A percentile compares a stretch with the other conserved stretches of the same genome.
These are phyloP conservation scores for Parauchenoglanis punctatus DNA, from an alignment of 2,797 vertebrate genomes.

Conservation along the genomic window DNA sequence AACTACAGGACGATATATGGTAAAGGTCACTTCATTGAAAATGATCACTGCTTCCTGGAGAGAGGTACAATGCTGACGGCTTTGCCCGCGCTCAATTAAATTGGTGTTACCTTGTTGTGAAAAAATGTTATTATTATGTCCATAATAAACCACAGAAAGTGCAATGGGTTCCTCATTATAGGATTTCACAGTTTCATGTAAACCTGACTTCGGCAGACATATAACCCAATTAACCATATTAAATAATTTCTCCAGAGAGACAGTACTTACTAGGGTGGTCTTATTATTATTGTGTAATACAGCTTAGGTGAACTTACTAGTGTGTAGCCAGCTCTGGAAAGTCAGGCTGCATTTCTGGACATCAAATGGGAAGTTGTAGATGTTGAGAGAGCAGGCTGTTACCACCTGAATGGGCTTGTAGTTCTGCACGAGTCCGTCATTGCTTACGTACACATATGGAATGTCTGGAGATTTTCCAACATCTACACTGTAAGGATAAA, in stretches of 20 bases:
- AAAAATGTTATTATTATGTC: not conserved
- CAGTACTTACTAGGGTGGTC: not conserved
- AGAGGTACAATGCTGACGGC: not conserved
- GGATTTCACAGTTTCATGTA: slow-evolving; percentile 5
- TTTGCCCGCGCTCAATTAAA: slow-evolving; percentile 22
- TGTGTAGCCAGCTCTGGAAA: slow-evolving; percentile 98
- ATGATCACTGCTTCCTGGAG: slow-evolving; percentile 26
- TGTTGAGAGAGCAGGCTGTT: slow-evolving; percentile 93
- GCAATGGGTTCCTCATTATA: slow-evolving; percentile 10
- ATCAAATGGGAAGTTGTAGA: slow-evolving; percentile 98
- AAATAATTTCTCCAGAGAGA: not conserved
- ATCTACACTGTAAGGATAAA: slow-evolving; percentile 81
- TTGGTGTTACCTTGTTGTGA: slow-evolving; percentile 5
- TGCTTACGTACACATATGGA: slow-evolving; percentile 89
- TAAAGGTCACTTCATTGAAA: slow-evolving; percentile 56
- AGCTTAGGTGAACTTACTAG: slow-evolving; percentile 75
- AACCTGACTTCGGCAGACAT: not conserved
- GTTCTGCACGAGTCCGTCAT: slow-evolving; percentile 87
- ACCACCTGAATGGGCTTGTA: slow-evolving; percentile 97
- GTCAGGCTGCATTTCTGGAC: slow-evolving; percentile 97
- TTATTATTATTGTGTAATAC: not conserved
- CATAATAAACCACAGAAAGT: slow-evolving; percentile 15
- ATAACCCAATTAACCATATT: slow-evolving; percentile 9
- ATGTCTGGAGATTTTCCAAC: slow-evolving; percentile 94
- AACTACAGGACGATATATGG: slow-evolving; percentile 71